Conservation (phyloP, 2,113 vertebrate species). For the Protobothrops flavoviridis region DNA sequence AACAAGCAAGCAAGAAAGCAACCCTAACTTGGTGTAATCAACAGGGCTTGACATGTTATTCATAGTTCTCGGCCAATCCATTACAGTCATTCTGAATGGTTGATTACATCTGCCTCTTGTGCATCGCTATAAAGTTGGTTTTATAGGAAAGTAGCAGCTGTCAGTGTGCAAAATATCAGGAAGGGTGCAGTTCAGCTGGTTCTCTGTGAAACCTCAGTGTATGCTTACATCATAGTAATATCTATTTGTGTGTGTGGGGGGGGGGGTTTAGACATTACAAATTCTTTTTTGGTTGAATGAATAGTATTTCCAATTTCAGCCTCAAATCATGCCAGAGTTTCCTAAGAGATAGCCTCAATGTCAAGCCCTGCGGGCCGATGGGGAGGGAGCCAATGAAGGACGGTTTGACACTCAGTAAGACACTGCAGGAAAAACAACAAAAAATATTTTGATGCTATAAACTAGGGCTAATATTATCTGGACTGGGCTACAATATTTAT, state of each 20-base stretch:
- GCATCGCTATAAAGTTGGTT: not conserved
- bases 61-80: not conserved
- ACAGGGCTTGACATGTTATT: not conserved
- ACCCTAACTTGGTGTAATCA: not conserved
- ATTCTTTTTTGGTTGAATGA: conserved; percentile 3
- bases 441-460: not conserved
- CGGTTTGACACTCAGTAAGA: not conserved
- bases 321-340: not conserved
- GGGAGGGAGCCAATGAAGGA: no score
- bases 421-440: not conserved
- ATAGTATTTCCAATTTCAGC: not conserved
- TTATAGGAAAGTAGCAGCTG: not conserved
- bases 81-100: not conserved
- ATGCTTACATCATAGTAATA: not conserved
- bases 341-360: not conserved
- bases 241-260: not conserved
- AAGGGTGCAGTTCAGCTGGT: not conserved
- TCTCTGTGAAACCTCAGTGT: not conserved
- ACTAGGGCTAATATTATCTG: not conserved
- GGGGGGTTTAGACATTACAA: not conserved
- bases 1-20: not conserved
- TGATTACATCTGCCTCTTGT: not conserved
- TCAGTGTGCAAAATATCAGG: not conserved
- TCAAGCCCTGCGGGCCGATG: no score
- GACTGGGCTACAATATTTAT: not conserved